Evolutionary conservation across 2,113 vertebrate species (phyloP).

Genomic region (Sinocyclocheilus anophthalmus): DNA sequence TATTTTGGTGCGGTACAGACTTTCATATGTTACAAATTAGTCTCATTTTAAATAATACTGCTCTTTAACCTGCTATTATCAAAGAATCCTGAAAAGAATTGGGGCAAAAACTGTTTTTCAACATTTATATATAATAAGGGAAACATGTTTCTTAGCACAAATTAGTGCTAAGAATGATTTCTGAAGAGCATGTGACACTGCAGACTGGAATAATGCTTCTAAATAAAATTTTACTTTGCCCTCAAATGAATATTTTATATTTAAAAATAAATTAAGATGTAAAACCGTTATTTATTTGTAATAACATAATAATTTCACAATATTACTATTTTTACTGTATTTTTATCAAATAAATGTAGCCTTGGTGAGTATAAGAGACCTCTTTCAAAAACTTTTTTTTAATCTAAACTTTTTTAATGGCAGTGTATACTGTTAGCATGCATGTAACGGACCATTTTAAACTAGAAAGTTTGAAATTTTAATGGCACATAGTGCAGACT

Average conservation of each 20-base stretch:
- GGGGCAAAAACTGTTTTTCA: not conserved
- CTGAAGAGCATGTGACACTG: not conserved
- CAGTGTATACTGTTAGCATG: not conserved
- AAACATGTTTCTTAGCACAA: not conserved
- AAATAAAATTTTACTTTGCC: no score
- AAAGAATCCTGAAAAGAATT: not conserved
- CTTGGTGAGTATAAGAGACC: not conserved
- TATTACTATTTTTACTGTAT: not conserved
- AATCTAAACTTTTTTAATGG: not conserved
- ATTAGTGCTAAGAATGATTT: not conserved
- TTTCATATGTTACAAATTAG: not conserved
- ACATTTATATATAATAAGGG: not conserved
- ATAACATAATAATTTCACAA: not conserved
- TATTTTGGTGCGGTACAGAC: not conserved
- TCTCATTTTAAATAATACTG: not conserved
- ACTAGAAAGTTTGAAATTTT: not conserved
- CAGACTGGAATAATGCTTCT: not conserved
- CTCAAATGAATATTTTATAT: no score
- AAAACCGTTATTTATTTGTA: no score
- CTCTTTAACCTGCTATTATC: not conserved
- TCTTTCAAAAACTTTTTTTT: no score
- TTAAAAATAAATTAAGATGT: no score
- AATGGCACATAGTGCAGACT: not conserved
- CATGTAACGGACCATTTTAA: not conserved
- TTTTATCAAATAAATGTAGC: not conserved